Conservation (phyloP, 2,888 invertebrate genomes). For the Ptychoptera albimana region DNA sequence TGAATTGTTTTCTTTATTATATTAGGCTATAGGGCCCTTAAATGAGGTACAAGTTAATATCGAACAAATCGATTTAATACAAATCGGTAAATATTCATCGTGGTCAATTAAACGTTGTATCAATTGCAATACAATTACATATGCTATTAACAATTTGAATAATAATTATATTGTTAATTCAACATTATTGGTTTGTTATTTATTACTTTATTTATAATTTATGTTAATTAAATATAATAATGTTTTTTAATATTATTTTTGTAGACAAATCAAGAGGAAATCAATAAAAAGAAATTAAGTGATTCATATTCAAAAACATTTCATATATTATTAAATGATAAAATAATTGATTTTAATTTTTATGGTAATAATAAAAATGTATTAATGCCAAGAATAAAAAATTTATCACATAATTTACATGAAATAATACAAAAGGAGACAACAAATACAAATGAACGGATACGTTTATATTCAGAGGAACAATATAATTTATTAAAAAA, state of each 20-base stretch:
- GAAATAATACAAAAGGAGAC: slow-evolving; percentile 53
- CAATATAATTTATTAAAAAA: slow-evolving; percentile 60
- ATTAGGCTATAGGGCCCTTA: slow-evolving; percentile 23
- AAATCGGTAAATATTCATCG: slow-evolving; percentile 15
- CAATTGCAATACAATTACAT: slow-evolving; percentile 24
- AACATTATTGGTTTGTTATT: slow-evolving; percentile 13
- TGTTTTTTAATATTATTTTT: slow-evolving; percentile 14
- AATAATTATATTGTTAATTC: slow-evolving; percentile 20
- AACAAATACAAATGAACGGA: slow-evolving; percentile 53
- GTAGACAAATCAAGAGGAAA: slow-evolving; percentile 41
- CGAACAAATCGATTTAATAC: slow-evolving; percentile 21
- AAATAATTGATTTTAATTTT: slow-evolving; percentile 2
- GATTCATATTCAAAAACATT: slow-evolving; percentile 56
- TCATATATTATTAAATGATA: slow-evolving; percentile 45
- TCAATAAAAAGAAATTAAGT: slow-evolving; percentile 42
- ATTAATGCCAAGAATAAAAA: slow-evolving; percentile 17
- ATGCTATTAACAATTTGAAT: slow-evolving; percentile 16
- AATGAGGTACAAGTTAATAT: slow-evolving; percentile 20
- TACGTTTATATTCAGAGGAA: slow-evolving; percentile 56
- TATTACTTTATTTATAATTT: not conserved
- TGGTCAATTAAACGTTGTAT: slow-evolving; percentile 26
- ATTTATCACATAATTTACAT: slow-evolving; percentile 40
- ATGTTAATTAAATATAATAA: not conserved
- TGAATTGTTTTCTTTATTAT: slow-evolving; percentile 6
- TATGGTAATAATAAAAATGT: slow-evolving; percentile 13